Percentiles rank a stretch among this genome's conserved stretches.
These are phyloP conservation scores for Thera britannica DNA, from an alignment of 2,888 invertebrate genomes.

Conservation along the genomic window DNA sequence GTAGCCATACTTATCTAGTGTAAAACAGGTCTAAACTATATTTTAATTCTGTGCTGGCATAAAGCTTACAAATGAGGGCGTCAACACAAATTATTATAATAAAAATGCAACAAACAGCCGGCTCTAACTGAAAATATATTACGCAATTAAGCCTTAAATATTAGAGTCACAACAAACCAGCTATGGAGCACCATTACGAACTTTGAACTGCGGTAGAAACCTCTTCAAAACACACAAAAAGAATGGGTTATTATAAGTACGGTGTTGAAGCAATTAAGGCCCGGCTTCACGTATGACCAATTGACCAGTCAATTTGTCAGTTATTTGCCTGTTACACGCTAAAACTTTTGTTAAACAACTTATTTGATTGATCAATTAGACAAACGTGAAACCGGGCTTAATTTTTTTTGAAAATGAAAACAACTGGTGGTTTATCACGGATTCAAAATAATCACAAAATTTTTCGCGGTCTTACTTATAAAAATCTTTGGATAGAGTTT, in stretches of 20 bases:
- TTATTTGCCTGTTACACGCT: too few relatives aligned
- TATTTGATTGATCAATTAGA: too few relatives aligned
- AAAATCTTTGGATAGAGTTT: too few relatives aligned
- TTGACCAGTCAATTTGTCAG: too few relatives aligned
- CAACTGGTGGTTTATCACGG: too few relatives aligned
- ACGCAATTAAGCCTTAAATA: conserved; percentile 58
- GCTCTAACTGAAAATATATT: conserved; percentile 62
- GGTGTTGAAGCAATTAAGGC: too few relatives aligned
- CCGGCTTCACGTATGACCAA: too few relatives aligned
- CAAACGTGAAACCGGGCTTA: too few relatives aligned
- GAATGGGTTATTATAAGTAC: background rate
- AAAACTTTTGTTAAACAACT: too few relatives aligned
- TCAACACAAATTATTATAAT: conserved; percentile 60
- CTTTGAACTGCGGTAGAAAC: conserved; percentile 1
- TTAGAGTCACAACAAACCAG: conserved; percentile 5
- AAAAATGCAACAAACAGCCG: conserved; percentile 62
- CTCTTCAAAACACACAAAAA: background rate
- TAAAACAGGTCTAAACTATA: conserved; percentile 21
- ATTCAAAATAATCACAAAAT: too few relatives aligned
- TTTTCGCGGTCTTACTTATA: too few relatives aligned
- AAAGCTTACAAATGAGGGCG: conserved; percentile 51
- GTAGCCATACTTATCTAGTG: background rate
- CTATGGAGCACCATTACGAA: background rate
- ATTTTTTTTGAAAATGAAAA: too few relatives aligned
- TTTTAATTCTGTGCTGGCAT: conserved; percentile 31